Percentiles rank a stretch among this genome's conserved stretches.
Conservation (phyloP, 2,888 invertebrate genomes). For the Vesta saturnalis region DNA sequence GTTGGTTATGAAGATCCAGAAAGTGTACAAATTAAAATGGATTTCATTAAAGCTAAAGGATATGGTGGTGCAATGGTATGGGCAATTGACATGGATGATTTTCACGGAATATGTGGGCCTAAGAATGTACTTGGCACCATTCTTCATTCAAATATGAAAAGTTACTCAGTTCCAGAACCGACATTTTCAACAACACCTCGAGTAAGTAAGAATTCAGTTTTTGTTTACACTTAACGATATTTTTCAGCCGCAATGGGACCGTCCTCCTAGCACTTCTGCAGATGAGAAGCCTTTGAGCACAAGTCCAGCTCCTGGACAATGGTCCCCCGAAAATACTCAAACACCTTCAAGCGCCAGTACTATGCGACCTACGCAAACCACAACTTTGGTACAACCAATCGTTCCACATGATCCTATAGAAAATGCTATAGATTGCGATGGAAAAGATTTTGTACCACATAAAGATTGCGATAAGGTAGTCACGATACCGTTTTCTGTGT, state of each 20-base stretch:
- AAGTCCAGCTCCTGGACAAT: conserved; percentile 49
- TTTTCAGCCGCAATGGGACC: conserved; percentile 82
- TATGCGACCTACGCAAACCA: conserved; percentile 47
- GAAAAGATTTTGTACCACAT: conserved; percentile 67
- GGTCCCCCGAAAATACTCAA: conserved; percentile 47
- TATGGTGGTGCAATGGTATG: conserved; percentile 92
- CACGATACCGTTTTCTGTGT: not conserved
- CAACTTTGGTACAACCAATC: conserved; percentile 48
- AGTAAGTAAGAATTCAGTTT: conserved; percentile 63
- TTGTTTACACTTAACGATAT: not conserved
- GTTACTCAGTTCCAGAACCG: conserved; percentile 75
- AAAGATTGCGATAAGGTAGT: conserved; percentile 68
- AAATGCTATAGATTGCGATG: conserved; percentile 63
- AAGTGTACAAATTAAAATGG: conserved; percentile 89
- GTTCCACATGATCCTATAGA: conserved; percentile 30
- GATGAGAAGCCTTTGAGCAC: conserved; percentile 48
- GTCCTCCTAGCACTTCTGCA: conserved; percentile 76
- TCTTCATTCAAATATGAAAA: conserved; percentile 76
- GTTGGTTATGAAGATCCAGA: conserved; percentile 87
- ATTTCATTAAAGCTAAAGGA: conserved; percentile 84
- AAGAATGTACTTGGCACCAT: conserved; percentile 80
- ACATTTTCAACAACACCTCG: conserved; percentile 73
- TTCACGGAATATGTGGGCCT: conserved; percentile 82
- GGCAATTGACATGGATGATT: conserved; percentile 95
- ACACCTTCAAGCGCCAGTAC: conserved; percentile 39